Base-by-base conservation (phyloP, 2,888 invertebrate genomes). In the Platycheirus albimanus region DNA sequence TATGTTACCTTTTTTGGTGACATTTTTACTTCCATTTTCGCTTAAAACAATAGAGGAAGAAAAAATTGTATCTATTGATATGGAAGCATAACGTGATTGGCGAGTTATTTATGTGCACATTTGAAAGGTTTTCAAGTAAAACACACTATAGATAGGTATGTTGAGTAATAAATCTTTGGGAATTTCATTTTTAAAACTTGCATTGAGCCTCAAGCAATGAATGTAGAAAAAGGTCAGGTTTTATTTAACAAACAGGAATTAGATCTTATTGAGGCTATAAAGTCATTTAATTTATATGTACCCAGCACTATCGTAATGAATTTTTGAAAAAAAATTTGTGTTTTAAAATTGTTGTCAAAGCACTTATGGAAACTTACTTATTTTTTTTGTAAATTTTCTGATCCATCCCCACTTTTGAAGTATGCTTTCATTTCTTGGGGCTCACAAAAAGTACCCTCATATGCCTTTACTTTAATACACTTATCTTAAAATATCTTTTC, bases 1-100 rank as follows among this genome's bases (percentile, higher is more conserved):
- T n/a, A 43, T 6, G 15, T 66, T 47, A 69, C 54, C 67, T 33
- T 47, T 70, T 69, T 69, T 47, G 45, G 47, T 70, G 49, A 49
- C 58, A 58, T 38, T 58, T 58, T 56, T 36, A 36, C 24, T 54
- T 69, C 41, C 43, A 13, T 56, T 41, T 47, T 45, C 8, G 36
- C 3, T 15, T 36, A 5, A 19, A 28, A 67, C n/a, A 67, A 67
- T 33, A 33, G 7, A 33, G 7, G 30, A 36, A 56, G 20, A 43
- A 43, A 7, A 56, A 20, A 24, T n/a, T 5, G 11, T 41, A 41
- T n/a, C 36, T 5, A 41, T n/a, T 41, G 13, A 41, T 41, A 33
- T 33, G 1, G 5, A 41, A 5, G 30, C 30, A 20, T 10, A 52
- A 43, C 30, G 7, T 43, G 52, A 67, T 67, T 67, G 41, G 52